These are phyloP conservation scores for Heteromurus nitidus DNA, from an alignment of 2,888 invertebrate genomes.

Conservation along the genomic window DNA sequence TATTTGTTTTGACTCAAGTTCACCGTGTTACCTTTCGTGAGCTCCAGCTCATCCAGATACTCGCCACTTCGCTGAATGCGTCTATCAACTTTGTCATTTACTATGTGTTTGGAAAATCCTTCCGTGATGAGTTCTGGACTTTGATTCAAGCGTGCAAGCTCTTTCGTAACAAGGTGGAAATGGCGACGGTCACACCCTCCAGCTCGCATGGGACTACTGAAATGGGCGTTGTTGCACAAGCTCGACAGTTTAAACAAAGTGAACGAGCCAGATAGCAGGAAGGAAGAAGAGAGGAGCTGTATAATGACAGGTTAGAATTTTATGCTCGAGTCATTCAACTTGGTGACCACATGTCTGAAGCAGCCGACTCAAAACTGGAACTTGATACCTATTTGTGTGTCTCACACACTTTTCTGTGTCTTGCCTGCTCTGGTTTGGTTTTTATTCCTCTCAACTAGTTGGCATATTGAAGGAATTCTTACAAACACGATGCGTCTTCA, in stretches of 20 bases:
- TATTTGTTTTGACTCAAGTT: constrained; percentile 46
- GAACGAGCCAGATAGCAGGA: neutral
- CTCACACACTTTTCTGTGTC: too few relatives aligned
- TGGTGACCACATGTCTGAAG: constrained; percentile 27
- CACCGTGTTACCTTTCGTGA: constrained; percentile 38
- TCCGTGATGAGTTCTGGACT: constrained; percentile 59
- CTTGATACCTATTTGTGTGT: neutral
- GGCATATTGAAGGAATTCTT: neutral
- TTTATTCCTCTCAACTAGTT: too few relatives aligned
- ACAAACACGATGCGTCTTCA: neutral
- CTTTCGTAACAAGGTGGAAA: constrained; percentile 26
- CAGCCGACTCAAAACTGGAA: neutral
- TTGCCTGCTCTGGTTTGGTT: too few relatives aligned
- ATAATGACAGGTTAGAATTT: neutral
- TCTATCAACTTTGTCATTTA: constrained; percentile 58
- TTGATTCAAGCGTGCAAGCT: constrained; percentile 42
- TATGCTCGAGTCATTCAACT: constrained; percentile 1
- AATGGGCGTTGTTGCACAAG: constrained; percentile 34
- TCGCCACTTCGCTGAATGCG: constrained; percentile 52
- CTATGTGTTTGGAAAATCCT: constrained; percentile 55
- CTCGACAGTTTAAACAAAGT: constrained; percentile 1
- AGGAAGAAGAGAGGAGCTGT: neutral
- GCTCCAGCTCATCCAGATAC: constrained; percentile 50
- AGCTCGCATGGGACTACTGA: constrained; percentile 41
- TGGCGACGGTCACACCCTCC: constrained; percentile 33